Evolutionary conservation across 2,888 invertebrate genomes (phyloP), one percentile per base, ranked within the genome.

Genomic region (Cactoblastis cactorum): DNA sequence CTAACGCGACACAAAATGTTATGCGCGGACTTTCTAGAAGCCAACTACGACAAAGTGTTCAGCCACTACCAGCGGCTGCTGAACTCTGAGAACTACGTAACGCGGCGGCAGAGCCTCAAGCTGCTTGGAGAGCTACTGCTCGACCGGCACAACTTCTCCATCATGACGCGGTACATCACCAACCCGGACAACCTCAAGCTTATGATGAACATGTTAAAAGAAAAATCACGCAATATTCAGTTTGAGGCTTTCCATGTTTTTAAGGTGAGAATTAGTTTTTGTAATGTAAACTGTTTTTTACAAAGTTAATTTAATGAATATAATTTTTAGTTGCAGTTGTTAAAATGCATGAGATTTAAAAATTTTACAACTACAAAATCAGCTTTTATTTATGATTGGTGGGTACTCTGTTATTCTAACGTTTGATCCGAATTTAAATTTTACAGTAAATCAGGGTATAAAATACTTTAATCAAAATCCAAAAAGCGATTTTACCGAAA

Each of bases 231-330:
- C 72, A 99, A 99, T 92, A 99, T 99, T 78, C 99, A 99, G 90
- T 99, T 99, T 91, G 99, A 99, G 92, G 99, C 99, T 90, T 99
- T 99, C 93, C 99, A 99, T 84, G 99, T 99, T 73, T 99, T 99
- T 92, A 99, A 99, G 95, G 98, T 97, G 86, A 41, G 24, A 34
- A n/a, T n/a, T 34, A n/a, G 5, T 34, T 12, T 34, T 12, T 1
- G 34, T 2, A 3, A 2, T 12, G 2, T 2, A 34, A 33, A n/a
- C n/a, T n/a, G n/a, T n/a, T n/a, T n/a, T n/a, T n/a, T n/a, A n/a
- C n/a, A n/a, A n/a, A n/a, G n/a, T n/a, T n/a, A n/a, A n/a, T n/a
- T n/a, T n/a, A n/a, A n/a, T n/a, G n/a, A n/a, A n/a, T n/a, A n/a
- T n/a, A n/a, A n/a, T n/a, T n/a, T n/a, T n/a, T n/a, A n/a, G n/a